Evolutionary conservation across 1,140 invertebrate genomes (phyloP), one percentile per base, ranked within the genome.

Genomic region (Drosophila lacteicornis): DNA sequence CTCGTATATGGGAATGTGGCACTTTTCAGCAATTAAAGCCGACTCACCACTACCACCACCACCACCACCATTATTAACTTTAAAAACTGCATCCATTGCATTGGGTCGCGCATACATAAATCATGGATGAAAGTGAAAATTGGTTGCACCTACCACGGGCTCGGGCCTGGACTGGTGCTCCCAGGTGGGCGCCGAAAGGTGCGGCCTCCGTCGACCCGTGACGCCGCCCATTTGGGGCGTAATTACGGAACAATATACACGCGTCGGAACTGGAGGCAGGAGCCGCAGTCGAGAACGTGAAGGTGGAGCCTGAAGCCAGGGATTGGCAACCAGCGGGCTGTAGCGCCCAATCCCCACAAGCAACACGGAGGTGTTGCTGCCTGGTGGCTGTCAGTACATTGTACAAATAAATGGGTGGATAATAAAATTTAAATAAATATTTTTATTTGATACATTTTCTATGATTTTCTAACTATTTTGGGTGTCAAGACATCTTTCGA

Each of bases 231-330:
- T 61, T 53, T 45, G 43, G 43, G 69, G 56, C 43, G 68, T 76
- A 83, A 83, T 83, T 83, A 79, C 65, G 74, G 75, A 82, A 75
- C 76, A 79, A 79, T 79, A 79, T 79, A 79, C 42, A 62, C 27
- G 46, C 27, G 17, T 42, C 30, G 66, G 40, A 53, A 53, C 30
- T 46, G n/a, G 9, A 46, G 51, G 25, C 53, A 58, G 42, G 56
- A 22, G 51, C 33, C 25, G 12, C 12, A 42, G 40, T 42, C 43
- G 56, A 11, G 59, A 22, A 42, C 3, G 42, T 19, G 43, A 42
- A 58, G 30, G 30, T 19, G 56, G 53, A 27, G 49, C 33, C 49
- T 36, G 73, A 22, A 71, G 25, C n/a, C 25, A 22, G 36, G 36
- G 15, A 50, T 22, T 45, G 30, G 36, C 5, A 47, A 15, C 27